Base-by-base conservation (phyloP, 2,113 vertebrate genomes). In the Petroica traversi region DNA sequence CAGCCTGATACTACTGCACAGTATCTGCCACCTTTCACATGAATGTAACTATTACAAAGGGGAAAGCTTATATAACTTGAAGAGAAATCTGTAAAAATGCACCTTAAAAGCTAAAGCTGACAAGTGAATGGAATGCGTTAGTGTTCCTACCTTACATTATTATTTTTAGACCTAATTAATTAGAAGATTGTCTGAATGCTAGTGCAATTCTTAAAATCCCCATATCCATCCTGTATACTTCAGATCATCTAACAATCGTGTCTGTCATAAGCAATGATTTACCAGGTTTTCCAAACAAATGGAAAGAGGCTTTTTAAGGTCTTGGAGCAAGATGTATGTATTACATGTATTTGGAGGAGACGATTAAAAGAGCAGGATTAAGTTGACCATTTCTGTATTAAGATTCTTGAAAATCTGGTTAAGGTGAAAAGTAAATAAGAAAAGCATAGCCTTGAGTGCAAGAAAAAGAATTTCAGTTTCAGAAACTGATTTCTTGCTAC, bases 231-330 rank as follows among this genome's bases (percentile, higher is more conserved):
- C 19, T 36, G 3, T 69, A 22, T 41, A 3, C 11, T 64, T 83
- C 1, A 25, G 6, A 14, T 62, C 78, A 31, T 41, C 14, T 48
- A 48, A 24, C 0, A 0, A 69, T 31, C 9, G 2, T 57, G 19
- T 5, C 11, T n/a, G 38, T 57, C 52, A n/a, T 85, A 13, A 52
- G 29, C 38, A 89, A 20, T 51, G 8, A 22, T 68, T 85, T 61
- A 24, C 16, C 9, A 43, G 15, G 9, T 88, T 81, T 95, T 85
- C 29, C 14, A 22, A 85, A 59, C 10, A 89, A 54, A 64, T 17
- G 4, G 20, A 33, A 31, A 54, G 8, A 41, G 17, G 10, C 25
- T 26, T 61, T 86, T 72, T 57, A 26, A 63, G 24, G 9, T n/a
- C n/a, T n/a, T n/a, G n/a, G n/a, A n/a, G n/a, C n/a, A n/a, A n/a